Evolutionary conservation across 30 jellyfish, hydroid and myxozoan genomes (phyloP), one percentile per base, ranked within the genome.

Genomic region (Pelagia noctiluca): DNA sequence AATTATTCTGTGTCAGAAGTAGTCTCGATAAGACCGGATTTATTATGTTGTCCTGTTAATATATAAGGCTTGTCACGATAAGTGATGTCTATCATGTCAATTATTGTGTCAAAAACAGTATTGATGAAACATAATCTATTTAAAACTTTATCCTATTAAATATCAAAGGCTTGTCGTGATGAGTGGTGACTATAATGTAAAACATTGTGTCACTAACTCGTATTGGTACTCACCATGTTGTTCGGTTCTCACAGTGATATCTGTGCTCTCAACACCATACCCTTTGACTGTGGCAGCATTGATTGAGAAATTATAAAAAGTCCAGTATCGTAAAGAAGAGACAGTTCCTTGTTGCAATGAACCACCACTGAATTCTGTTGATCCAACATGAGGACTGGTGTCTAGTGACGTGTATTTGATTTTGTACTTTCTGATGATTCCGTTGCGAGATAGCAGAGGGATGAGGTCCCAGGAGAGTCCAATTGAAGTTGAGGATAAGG

Each of bases 271-370:
- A 16, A 33, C 67, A 21, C 83, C 83, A 36, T 32, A 70, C 23
- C 70, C 83, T n/a, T 28, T 70, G 38, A 65, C 42, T 57, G 83
- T 70, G 13, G 46, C 35, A 0, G 83, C 83, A 8, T 65, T 67
- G 4, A 70, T 48, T n/a, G 83, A 34, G 66, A 70, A 70, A 31
- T 70, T 70, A 33, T 70, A 70, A 35, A 28, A 26, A 70, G 83
- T 70, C 83, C 83, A 70, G 33, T 2, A 70, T 1, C 46, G 83
- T 34, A 70, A 38, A 2, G 8, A 26, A 34, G 83, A 31, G 16
- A 70, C 66, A 1, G 19, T 42, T 0, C 83, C 83, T 70, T 42
- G 36, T n/a, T 70, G 83, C 35, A 48, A 18, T 7, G 83, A 0
- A 11, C 67, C 83, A 21, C 66, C 83, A 34, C 29, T 23, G 83